phyloP scores from a whole-genome alignment of 2,888 invertebrate species.

The Cheilosia scutellata region DNA sequence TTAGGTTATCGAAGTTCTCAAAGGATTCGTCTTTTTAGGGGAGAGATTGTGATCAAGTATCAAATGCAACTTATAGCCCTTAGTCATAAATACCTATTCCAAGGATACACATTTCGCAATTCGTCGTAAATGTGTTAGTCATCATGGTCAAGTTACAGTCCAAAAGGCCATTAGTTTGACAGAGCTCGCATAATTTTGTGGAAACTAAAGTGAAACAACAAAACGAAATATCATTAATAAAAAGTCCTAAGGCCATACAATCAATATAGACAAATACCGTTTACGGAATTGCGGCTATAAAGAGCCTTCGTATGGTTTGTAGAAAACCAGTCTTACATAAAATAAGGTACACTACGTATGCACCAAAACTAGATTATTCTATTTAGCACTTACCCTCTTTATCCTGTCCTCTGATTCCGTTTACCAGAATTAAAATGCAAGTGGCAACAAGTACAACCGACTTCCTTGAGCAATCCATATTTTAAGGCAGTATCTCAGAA shows the following conservation, averaged over 20 bases:
- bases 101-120: constrained; percentile 45
- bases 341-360: too few species aligned
- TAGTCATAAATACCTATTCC: constrained; percentile 40
- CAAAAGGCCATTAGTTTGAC: constrained; percentile 21
- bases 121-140: constrained; percentile 21
- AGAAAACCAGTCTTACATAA: too few species aligned
- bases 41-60: too few species aligned
- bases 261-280: too few species aligned
- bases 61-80: neutral
- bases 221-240: neutral
- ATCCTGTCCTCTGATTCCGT: constrained; percentile 22
- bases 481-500: constrained; percentile 9
- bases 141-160: constrained; percentile 34
- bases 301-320: too few species aligned
- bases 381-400: constrained; percentile 17
- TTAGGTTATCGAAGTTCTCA: constrained; percentile 28
- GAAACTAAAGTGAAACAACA: constrained; percentile 31
- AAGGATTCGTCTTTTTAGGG: neutral
- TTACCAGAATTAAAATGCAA: constrained; percentile 14
- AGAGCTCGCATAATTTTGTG: constrained; percentile 46
- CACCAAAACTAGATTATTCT: too few species aligned
- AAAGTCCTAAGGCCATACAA: too few species aligned
- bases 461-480: constrained; percentile 37
- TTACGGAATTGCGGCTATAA: too few species aligned
- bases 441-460: constrained; percentile 24